Evolutionary conservation across 2,113 vertebrate genomes (phyloP).

Genomic region (Plecotus auritus): DNA sequence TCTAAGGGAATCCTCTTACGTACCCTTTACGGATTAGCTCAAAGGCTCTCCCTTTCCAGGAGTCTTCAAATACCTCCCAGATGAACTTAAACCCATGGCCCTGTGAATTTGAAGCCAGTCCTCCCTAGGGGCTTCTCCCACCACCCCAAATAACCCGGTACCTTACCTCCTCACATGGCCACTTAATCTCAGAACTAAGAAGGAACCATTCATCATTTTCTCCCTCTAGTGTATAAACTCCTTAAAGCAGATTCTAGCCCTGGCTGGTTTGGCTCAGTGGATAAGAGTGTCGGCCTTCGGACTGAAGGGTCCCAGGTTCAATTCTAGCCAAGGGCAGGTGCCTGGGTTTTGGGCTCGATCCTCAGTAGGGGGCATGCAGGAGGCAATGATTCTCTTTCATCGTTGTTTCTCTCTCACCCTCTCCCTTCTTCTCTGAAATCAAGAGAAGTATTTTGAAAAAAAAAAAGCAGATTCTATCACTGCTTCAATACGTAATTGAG

Average conservation of each 20-base stretch:
- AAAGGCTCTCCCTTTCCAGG: neutral
- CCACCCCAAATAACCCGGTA: neutral
- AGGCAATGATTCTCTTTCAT: too few relatives aligned
- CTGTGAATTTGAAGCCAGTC: neutral
- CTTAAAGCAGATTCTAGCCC: neutral
- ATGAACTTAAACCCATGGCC: neutral
- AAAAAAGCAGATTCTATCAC: too few relatives aligned
- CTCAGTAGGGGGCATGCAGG: too few relatives aligned
- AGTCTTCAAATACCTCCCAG: neutral
- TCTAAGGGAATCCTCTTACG: neutral
- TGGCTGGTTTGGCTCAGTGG: too few relatives aligned
- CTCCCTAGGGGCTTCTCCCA: neutral
- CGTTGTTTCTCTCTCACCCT: too few relatives aligned
- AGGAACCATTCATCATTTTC: neutral
- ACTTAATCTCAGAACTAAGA: neutral
- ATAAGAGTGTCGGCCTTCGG: too few relatives aligned
- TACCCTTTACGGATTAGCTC: neutral
- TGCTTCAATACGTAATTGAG: neutral
- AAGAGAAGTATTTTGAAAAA: too few relatives aligned
- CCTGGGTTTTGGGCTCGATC: too few relatives aligned
- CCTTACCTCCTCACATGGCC: neutral
- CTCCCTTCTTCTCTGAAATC: too few relatives aligned
- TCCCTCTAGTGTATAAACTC: neutral
- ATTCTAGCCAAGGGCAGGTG: too few relatives aligned
- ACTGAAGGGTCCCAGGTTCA: too few relatives aligned